A percentile compares a stretch with the other conserved stretches of the same genome.
These are phyloP conservation scores for Amphimallon solstitiale DNA, from an alignment of 2,888 invertebrate genomes.

Conservation along the genomic window DNA sequence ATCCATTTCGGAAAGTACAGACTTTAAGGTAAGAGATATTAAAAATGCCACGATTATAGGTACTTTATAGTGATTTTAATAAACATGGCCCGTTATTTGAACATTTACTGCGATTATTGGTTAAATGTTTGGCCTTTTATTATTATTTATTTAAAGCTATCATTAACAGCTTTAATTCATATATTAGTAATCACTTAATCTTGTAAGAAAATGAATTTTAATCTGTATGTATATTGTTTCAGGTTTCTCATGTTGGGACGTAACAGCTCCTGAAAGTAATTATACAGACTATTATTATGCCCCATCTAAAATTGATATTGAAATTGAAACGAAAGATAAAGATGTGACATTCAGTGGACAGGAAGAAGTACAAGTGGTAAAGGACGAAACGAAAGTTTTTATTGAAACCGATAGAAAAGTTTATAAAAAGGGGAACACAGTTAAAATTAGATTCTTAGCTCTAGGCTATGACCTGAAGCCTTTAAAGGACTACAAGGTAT, in stretches of 20 bases:
- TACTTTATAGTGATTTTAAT: too few species aligned
- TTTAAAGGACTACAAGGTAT: conserved; percentile 50
- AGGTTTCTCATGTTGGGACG: not conserved
- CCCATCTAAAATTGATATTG: not conserved
- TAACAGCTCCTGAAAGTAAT: not conserved
- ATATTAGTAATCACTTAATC: too few species aligned
- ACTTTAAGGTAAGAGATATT: too few species aligned
- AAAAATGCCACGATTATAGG: too few species aligned
- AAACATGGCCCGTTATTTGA: too few species aligned
- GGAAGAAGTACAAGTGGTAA: not conserved
- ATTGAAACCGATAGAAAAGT: conserved; percentile 68
- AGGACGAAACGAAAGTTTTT: not conserved
- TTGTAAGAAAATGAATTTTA: too few species aligned
- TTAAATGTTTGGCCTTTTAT: too few species aligned
- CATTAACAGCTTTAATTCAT: too few species aligned
- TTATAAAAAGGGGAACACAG: conserved; percentile 68
- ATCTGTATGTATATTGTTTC: not conserved
- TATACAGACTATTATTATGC: not conserved
- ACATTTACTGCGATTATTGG: too few species aligned
- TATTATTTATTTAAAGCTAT: too few species aligned
- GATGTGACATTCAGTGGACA: not conserved
- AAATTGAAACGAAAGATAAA: not conserved
- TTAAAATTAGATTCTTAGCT: conserved; percentile 66
- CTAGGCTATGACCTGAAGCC: conserved; percentile 66
- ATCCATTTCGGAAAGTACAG: too few species aligned